Conservation (phyloP, 2,797 vertebrate species). For the Chloroceryle amazona region DNA sequence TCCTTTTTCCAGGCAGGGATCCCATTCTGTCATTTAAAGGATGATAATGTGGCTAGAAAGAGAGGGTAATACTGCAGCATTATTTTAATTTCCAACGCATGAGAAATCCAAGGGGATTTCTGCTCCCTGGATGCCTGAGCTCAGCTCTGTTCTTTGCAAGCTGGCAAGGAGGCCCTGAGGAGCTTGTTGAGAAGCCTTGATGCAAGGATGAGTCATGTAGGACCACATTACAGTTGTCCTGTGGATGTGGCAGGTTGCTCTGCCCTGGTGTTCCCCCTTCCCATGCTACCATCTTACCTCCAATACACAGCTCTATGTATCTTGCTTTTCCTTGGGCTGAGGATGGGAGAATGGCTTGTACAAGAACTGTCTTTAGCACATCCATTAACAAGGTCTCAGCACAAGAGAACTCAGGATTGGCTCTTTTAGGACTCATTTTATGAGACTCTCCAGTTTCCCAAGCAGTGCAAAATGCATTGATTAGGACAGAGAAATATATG, state of each 20-base stretch:
- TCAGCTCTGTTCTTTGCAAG: not conserved
- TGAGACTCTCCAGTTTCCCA: not conserved
- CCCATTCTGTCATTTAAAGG: not conserved
- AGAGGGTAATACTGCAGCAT: not conserved
- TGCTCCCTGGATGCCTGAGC: not conserved
- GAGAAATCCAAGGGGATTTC: not conserved
- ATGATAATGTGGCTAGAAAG: not conserved
- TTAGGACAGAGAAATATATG: not conserved
- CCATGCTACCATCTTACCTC: not conserved
- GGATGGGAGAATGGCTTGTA: not conserved
- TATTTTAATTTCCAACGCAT: not conserved
- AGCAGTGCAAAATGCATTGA: not conserved
- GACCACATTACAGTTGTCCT: not conserved
- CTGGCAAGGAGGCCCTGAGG: not conserved
- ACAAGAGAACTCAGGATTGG: not conserved
- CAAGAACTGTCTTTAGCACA: not conserved
- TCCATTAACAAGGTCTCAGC: not conserved
- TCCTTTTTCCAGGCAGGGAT: not conserved
- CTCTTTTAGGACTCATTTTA: not conserved
- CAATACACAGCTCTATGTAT: rapidly evolving
- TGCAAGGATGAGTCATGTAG: not conserved
- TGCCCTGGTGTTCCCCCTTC: not conserved
- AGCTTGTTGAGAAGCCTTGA: not conserved
- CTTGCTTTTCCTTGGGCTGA: not conserved
- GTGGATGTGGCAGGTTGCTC: not conserved